Percentiles rank a stretch among this genome's conserved stretches.
Evolutionary conservation across 2,113 vertebrate species (phyloP).

Genomic region (Murina feae): DNA sequence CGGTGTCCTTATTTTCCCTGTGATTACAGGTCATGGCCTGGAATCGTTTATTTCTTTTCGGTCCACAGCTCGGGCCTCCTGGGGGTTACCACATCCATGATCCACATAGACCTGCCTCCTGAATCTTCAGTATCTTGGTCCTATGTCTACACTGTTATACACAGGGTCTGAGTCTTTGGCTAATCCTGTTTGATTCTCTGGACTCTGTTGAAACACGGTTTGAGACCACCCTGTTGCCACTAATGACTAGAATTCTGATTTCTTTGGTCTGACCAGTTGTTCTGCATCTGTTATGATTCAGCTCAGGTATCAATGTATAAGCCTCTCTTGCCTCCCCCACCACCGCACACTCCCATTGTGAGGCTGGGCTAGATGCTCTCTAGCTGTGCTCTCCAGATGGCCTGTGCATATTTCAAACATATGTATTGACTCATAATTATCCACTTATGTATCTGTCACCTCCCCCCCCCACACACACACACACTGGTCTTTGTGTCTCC

Average conservation of each 20-base stretch:
- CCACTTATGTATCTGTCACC: not conserved
- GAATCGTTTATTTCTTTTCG: not conserved
- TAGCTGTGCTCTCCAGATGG: not conserved
- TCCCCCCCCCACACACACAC: too few relatives aligned
- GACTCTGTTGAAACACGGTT: not conserved
- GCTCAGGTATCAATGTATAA: not conserved
- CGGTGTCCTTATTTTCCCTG: not conserved
- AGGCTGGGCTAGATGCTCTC: not conserved
- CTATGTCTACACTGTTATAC: not conserved
- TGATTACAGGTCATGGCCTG: not conserved
- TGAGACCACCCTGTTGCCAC: not conserved
- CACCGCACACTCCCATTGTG: accelerated
- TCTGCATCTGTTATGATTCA: not conserved
- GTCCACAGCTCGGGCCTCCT: not conserved
- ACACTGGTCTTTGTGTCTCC: not conserved
- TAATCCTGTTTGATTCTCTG: not conserved
- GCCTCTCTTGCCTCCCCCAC: not conserved
- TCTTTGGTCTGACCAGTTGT: not conserved
- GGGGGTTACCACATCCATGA: not conserved
- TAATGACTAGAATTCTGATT: not conserved
- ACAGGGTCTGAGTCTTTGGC: not conserved
- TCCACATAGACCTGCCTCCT: not conserved
- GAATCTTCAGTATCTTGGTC: not conserved
- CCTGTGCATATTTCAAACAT: not conserved
- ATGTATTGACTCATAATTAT: not conserved